phyloP scores from a whole-genome alignment of 2,888 invertebrate genomes.

The Drosophila hamatofila region DNA sequence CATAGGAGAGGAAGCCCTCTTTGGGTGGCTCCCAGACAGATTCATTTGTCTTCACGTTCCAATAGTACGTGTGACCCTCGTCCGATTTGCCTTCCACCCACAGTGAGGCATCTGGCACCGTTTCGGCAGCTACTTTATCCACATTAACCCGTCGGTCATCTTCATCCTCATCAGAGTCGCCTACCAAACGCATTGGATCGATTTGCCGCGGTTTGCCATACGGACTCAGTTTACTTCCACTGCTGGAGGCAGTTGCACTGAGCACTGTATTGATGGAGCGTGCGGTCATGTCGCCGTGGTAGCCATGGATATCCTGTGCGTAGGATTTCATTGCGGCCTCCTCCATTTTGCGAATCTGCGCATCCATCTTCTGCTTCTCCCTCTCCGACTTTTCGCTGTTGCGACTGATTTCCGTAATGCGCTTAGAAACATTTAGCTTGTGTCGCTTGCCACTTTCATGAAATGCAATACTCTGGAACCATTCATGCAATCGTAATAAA shows the following conservation, averaged over 20 bases:
- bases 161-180: slow-evolving; percentile 82
- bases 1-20: slow-evolving; percentile 89
- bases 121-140: slow-evolving; percentile 75
- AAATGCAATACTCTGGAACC: slow-evolving; percentile 93
- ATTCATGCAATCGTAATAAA: not conserved
- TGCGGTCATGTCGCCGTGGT: slow-evolving; percentile 83
- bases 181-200: slow-evolving; percentile 83
- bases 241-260: slow-evolving; percentile 86
- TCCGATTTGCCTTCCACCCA: slow-evolving; percentile 93
- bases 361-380: slow-evolving; percentile 91
- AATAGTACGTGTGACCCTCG: slow-evolving; percentile 93
- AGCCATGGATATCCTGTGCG: slow-evolving; percentile 90
- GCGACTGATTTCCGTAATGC: slow-evolving; percentile 93
- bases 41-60: slow-evolving; percentile 94
- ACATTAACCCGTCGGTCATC: slow-evolving; percentile 71
- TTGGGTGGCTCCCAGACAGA: slow-evolving; percentile 91
- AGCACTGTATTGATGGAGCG: slow-evolving; percentile 80
- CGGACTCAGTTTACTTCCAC: slow-evolving; percentile 86
- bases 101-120: slow-evolving; percentile 85
- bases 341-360: slow-evolving; percentile 95
- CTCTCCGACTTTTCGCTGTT: slow-evolving; percentile 93
- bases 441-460: slow-evolving; percentile 97
- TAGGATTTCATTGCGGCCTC: slow-evolving; percentile 95
- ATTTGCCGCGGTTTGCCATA: slow-evolving; percentile 68
- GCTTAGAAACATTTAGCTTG: slow-evolving; percentile 95